Percentiles rank a stretch among this genome's conserved stretches.
Conservation (phyloP, 2,888 invertebrate genomes). For the Eudemis profundana region DNA sequence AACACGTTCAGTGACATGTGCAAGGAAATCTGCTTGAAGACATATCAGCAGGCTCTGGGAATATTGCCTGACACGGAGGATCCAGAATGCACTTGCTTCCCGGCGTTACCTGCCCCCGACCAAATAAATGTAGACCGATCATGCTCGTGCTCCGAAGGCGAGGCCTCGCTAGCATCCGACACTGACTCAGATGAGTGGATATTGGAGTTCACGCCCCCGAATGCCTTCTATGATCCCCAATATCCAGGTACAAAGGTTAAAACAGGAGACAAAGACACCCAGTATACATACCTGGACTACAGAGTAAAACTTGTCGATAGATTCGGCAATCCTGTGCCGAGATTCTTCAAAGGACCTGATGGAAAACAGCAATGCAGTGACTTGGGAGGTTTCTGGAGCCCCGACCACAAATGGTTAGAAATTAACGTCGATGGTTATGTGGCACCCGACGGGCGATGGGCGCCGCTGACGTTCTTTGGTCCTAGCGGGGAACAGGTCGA, state of each 20-base stretch:
- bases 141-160: constrained; percentile 75
- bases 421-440: constrained; percentile 75
- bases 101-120: constrained; percentile 62
- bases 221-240: constrained; percentile 67
- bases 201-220: constrained; percentile 80
- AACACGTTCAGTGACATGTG: constrained; percentile 77
- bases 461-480: constrained; percentile 68
- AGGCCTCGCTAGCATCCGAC: constrained; percentile 62
- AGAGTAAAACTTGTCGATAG: constrained; percentile 71
- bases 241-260: constrained; percentile 64
- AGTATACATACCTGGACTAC: constrained; percentile 75
- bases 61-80: constrained; percentile 71
- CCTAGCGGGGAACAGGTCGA: constrained; percentile 72
- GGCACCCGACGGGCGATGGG: constrained; percentile 74
- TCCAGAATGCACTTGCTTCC: constrained; percentile 71
- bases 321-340: constrained; percentile 71
- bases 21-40: constrained; percentile 75
- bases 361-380: constrained; percentile 78
- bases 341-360: constrained; percentile 76
- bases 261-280: constrained; percentile 60
- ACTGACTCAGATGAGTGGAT: constrained; percentile 80
- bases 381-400: constrained; percentile 78
- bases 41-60: constrained; percentile 77
- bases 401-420: constrained; percentile 72
- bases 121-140: constrained; percentile 64